Conservation (phyloP, 2,113 vertebrate species). For the Heliornis fulica region DNA sequence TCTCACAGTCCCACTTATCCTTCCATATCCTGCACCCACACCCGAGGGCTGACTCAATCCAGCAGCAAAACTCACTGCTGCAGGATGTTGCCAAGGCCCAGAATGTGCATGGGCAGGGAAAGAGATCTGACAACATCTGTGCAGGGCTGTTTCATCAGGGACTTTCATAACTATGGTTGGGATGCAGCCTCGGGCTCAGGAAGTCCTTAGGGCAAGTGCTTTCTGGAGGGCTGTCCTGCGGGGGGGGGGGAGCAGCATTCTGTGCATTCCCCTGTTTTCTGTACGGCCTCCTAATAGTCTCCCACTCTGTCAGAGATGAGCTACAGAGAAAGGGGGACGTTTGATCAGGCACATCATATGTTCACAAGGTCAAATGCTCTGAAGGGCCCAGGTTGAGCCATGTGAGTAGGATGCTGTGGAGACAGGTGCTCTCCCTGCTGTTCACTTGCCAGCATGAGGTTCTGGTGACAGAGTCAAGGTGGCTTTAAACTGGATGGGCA, state of each 20-base stretch:
- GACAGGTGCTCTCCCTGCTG: background rate
- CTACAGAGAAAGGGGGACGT: background rate
- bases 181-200: constrained; percentile 15
- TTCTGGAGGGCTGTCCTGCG: background rate
- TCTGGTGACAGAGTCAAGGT: background rate
- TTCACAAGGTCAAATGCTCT: background rate
- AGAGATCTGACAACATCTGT: constrained; percentile 13
- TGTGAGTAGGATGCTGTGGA: background rate
- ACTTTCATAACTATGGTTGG: background rate
- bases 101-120: constrained; percentile 1
- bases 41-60: background rate
- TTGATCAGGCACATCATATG: background rate
- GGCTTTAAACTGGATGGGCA: background rate
- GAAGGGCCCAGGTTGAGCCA: background rate
- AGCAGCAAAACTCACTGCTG: background rate
- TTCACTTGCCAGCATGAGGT: background rate
- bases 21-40: background rate
- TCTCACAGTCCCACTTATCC: background rate
- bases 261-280: background rate
- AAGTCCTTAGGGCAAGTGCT: constrained; percentile 14
- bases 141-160: background rate
- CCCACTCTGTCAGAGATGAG: background rate
- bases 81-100: constrained; percentile 15
- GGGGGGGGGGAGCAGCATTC: background rate
- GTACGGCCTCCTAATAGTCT: background rate